Conservation (phyloP, 2,113 vertebrate genomes). For the Glareola pratincola region DNA sequence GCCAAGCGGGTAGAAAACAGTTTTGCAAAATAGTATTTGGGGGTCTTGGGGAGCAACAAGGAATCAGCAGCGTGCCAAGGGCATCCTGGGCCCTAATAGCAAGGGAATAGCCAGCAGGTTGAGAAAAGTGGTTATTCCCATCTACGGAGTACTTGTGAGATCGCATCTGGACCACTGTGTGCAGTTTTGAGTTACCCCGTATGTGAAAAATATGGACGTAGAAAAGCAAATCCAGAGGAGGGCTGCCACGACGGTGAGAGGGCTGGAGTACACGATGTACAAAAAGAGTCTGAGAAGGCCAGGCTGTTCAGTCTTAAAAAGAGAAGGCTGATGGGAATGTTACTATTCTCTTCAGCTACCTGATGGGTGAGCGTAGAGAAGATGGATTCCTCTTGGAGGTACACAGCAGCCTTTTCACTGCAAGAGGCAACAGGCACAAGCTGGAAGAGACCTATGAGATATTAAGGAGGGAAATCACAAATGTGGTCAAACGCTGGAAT, state of each 20-base stretch:
- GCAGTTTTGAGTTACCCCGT: neutral
- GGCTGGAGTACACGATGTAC: neutral
- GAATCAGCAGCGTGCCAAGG: neutral
- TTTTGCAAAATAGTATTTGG: neutral
- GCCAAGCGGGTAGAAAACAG: neutral
- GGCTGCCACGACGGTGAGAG: accelerated
- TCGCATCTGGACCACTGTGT: neutral
- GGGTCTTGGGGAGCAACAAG: neutral
- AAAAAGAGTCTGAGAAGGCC: neutral
- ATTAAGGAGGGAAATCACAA: neutral
- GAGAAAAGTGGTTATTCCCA: neutral
- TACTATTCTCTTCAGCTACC: neutral
- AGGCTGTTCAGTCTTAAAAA: neutral
- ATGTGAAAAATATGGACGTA: neutral
- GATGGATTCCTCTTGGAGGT: neutral
- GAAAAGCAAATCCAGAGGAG: neutral
- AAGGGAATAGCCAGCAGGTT: neutral
- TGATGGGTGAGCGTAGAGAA: neutral
- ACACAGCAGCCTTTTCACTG: neutral
- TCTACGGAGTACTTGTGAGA: neutral
- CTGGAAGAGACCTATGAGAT: neutral
- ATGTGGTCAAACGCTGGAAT: neutral
- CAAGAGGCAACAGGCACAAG: neutral
- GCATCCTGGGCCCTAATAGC: neutral
- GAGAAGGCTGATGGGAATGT: neutral